phyloP scores from a whole-genome alignment of 2,113 vertebrate species.

The Ailuropoda melanoleuca region DNA sequence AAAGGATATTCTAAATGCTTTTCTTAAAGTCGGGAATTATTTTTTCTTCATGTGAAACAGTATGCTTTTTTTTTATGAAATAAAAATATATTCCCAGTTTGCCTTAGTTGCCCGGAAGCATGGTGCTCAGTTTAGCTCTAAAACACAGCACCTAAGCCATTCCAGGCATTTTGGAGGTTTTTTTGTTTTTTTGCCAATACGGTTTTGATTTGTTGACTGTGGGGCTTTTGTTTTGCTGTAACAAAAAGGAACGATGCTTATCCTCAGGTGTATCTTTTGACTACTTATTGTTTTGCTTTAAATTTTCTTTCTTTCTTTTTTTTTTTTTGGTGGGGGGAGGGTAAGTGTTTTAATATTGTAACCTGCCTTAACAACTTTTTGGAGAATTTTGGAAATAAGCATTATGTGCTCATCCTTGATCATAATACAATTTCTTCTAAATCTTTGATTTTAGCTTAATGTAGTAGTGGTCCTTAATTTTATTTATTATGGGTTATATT shows the following conservation, averaged over 20 bases:
- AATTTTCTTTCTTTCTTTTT: neutral
- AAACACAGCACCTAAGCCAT: neutral
- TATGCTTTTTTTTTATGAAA: neutral
- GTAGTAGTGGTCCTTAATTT: conserved; percentile 1
- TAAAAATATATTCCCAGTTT: neutral
- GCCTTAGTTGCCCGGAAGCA: neutral
- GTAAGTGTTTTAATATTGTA: neutral
- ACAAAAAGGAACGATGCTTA: neutral
- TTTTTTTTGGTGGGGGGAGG: neutral
- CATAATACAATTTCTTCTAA: neutral
- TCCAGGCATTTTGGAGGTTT: neutral
- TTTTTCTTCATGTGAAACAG: neutral
- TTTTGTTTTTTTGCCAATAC: neutral
- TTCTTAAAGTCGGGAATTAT: neutral
- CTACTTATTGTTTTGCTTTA: neutral
- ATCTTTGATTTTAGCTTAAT: conserved; percentile 32
- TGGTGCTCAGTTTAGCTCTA: neutral
- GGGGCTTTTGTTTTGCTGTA: neutral
- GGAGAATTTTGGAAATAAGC: neutral
- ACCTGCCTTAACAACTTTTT: neutral
- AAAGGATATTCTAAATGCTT: neutral
- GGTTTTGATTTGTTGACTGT: neutral
- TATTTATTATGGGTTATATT: neutral
- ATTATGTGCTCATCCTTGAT: neutral
- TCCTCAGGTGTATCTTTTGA: neutral